Percentiles rank a stretch among this genome's conserved stretches.
These are phyloP conservation scores for Recurvirostra avosetta DNA, from an alignment of 2,113 vertebrate species.

Conservation along the genomic window DNA sequence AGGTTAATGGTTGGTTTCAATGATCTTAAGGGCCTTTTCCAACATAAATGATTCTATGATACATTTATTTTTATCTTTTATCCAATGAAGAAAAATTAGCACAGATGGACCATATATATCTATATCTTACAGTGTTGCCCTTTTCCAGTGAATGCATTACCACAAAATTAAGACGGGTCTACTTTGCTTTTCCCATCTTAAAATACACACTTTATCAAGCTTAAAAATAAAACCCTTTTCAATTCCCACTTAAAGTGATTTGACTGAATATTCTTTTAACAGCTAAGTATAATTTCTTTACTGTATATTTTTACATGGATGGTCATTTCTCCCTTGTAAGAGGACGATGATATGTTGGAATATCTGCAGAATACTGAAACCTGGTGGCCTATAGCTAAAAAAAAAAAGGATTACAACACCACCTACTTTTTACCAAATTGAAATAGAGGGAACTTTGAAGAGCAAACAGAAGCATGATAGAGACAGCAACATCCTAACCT, in stretches of 20 bases:
- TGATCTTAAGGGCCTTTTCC: too few relatives aligned
- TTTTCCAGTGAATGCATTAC: not conserved
- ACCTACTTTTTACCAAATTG: not conserved
- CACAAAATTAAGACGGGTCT: not conserved
- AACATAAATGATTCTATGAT: too few relatives aligned
- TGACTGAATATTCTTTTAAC: not conserved
- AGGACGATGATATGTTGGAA: not conserved
- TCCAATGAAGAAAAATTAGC: not conserved
- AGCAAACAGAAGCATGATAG: not conserved
- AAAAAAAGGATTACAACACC: not conserved
- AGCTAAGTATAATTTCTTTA: not conserved
- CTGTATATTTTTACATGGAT: not conserved
- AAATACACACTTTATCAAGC: not conserved
- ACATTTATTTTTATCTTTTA: not conserved
- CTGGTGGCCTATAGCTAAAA: not conserved
- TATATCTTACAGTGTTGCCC: not conserved
- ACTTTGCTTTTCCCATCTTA: not conserved
- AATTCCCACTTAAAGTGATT: not conserved
- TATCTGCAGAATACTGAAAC: not conserved
- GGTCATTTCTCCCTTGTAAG: not conserved
- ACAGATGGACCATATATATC: not conserved
- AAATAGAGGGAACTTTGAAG: not conserved
- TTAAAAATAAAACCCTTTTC: not conserved
- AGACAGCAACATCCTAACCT: constrained; percentile 28
- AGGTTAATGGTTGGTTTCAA: too few relatives aligned